Conservation (phyloP, 2,113 vertebrate genomes). For the Orthonyx spaldingii region DNA sequence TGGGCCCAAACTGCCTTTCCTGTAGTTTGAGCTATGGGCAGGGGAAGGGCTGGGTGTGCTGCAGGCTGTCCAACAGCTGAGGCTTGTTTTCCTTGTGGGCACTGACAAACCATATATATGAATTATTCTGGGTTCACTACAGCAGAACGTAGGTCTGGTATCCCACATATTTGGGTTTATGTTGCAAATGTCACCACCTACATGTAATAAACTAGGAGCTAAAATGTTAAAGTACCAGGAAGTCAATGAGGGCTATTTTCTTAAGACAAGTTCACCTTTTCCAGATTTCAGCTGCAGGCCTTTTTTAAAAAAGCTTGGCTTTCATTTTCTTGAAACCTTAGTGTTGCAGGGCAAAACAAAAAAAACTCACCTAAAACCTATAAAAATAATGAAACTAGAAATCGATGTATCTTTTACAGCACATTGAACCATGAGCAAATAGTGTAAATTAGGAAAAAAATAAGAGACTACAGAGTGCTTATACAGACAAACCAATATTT, state of each 20-base stretch:
- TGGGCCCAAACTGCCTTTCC: background rate
- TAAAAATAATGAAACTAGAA: background rate
- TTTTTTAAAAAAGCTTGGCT: background rate
- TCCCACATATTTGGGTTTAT: background rate
- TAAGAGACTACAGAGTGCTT: background rate
- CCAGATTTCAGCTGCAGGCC: background rate
- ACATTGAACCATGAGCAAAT: background rate
- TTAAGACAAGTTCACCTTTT: background rate
- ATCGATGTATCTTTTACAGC: background rate
- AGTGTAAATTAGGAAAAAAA: constrained; percentile 21
- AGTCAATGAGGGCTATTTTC: background rate
- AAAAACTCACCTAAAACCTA: background rate
- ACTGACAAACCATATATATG: background rate
- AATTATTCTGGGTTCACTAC: background rate
- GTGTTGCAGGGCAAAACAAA: background rate
- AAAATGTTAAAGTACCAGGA: background rate
- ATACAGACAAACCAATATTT: constrained; percentile 43
- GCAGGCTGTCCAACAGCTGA: background rate
- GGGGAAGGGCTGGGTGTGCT: background rate
- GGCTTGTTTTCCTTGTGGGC: background rate
- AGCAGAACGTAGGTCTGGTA: background rate
- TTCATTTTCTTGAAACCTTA: background rate
- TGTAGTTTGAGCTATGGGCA: background rate
- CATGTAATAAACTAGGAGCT: background rate
- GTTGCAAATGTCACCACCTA: background rate